Base-by-base conservation (phyloP, 2,888 invertebrate genomes). In the Stratiomys singularior region DNA sequence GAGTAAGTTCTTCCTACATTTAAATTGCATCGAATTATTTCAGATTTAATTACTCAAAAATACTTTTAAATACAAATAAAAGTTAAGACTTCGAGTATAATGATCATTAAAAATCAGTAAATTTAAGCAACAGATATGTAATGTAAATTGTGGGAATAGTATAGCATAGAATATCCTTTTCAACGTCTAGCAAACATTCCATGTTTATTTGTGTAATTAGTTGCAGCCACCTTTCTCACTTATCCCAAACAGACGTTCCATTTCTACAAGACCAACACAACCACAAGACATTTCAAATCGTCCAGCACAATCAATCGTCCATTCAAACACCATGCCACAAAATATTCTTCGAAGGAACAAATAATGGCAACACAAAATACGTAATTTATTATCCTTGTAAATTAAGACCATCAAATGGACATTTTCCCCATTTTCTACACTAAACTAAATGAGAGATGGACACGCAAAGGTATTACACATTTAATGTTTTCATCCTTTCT, bases 361-460 rank as follows among this genome's bases (percentile, higher is more conserved):
- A 52, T 52, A 52, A 52, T 52, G 15, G 52, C 52, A 52, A 52
- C 7, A 52, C 37, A 52, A 52, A 52, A 52, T 52, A 52, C 52
- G 52, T 52, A 52, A 52, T 52, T 52, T 52, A 52, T 52, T 52
- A 52, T 52, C 52, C 52, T 52, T n/a, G 52, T n/a, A 13, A 52
- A 52, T 52, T 52, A 52, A 77, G 77, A 71, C 77, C 77, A 77
- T 5, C 78, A 71, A 79, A 79, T 71, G 77, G 79, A 76, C 76
- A 77, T 78, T 79, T 78, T 79, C 77, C 79, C 63, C 79, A 79
- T 79, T 79, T 77, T 37, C 37, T 37, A 60, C 64, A 58, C 71
- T 71, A 77, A 79, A 58, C 71, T 71, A 77, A 79, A 79, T 79
- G 79, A 79, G 79, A 78, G 76, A 78, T 79, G 77, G 76, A 79